Base-by-base conservation (phyloP, 2,797 vertebrate genomes). In the Zonotrichia albicollis region DNA sequence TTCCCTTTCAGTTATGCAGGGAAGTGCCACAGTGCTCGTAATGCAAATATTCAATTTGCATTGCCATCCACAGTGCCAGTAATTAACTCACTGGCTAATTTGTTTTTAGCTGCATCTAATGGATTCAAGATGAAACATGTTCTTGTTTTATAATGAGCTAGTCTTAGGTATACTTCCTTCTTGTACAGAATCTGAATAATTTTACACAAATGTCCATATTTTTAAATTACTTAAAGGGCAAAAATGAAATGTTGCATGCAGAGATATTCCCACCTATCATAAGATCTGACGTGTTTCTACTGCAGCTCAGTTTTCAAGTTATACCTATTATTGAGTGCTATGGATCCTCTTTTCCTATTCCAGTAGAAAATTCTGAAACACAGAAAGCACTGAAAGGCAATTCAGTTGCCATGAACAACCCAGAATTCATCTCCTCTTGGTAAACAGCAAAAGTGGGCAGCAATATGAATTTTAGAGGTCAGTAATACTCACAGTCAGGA, bases 41-140 rank as follows among this genome's bases (percentile, higher is more conserved):
- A 83, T 91, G 26, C 42, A 89, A 93, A 67, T 38, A 50, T 29
- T 67, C n/a, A 54, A 62, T 84, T 91, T 84, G 26, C 32, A 54
- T 75, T 88, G 54, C 38, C 50, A 86, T 75, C 43, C 22, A n/a
- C 19, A 68, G 62, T 48, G 14, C 27, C 51, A 54, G 26, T 72
- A 90, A 93, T 91, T 93, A 93, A 86, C 70, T 95, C 73, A 78
- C 16, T 68, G 42, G 12, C n/a, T 86, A 78, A 81, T 78, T 84
- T 77, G 46, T 54, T 84, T 17, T 65, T 68, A 93, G 53, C 27
- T 86, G 42, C 54, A 88, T 26, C 46, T 77, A 78, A 65, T 51
- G 42, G 50, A 68, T 84, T n/a, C 20, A 43, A 65, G 58, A 84
- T 36, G 30, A 93, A 90, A 65, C 76, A 78, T 54, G 10, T 32